Conservation (phyloP, 1,140 invertebrate genomes). For the Drosophila simulans region DNA sequence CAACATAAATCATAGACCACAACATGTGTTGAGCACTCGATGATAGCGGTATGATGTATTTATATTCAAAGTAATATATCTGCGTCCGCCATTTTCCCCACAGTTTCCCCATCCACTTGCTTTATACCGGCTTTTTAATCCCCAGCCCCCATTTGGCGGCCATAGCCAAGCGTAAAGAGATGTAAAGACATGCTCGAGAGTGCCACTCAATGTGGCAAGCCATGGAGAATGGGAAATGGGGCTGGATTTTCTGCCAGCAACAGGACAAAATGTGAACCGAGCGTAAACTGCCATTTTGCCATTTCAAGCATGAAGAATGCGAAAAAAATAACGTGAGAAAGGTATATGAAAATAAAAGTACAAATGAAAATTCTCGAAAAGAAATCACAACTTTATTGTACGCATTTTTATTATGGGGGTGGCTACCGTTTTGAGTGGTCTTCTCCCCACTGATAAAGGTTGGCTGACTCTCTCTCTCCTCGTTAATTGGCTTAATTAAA, state of each 20-base stretch:
- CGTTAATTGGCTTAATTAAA: conserved; percentile 60
- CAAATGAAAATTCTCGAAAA: conserved; percentile 53
- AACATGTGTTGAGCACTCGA: conserved; percentile 18
- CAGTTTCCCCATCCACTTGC: not conserved
- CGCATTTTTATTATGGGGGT: conserved; percentile 56
- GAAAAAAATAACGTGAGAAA: conserved; percentile 21
- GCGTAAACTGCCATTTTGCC: conserved; percentile 79
- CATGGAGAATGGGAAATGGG: conserved; percentile 18
- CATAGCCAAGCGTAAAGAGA: conserved; percentile 77
- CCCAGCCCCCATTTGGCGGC: conserved; percentile 14
- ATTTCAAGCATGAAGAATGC: conserved; percentile 62
- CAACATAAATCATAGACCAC: conserved; percentile 17
- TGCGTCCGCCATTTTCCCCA: conserved; percentile 48
- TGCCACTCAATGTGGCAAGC: conserved; percentile 74
- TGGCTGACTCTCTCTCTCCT: conserved; percentile 1
- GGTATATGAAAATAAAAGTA: conserved; percentile 10
- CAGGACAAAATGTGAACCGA: conserved; percentile 73
- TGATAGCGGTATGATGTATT: conserved; percentile 23
- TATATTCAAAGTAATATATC: conserved; percentile 30
- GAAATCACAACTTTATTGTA: conserved; percentile 69
- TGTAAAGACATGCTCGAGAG: conserved; percentile 78
- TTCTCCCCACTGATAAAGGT: conserved; percentile 26
- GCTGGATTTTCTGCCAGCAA: conserved; percentile 21
- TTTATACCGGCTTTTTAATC: conserved; percentile 24
- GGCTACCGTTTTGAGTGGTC: conserved; percentile 40